A percentile compares a stretch with the other conserved stretches of the same genome.
Conservation (phyloP, 2,888 invertebrate genomes). For the Flexamia atlantica region DNA sequence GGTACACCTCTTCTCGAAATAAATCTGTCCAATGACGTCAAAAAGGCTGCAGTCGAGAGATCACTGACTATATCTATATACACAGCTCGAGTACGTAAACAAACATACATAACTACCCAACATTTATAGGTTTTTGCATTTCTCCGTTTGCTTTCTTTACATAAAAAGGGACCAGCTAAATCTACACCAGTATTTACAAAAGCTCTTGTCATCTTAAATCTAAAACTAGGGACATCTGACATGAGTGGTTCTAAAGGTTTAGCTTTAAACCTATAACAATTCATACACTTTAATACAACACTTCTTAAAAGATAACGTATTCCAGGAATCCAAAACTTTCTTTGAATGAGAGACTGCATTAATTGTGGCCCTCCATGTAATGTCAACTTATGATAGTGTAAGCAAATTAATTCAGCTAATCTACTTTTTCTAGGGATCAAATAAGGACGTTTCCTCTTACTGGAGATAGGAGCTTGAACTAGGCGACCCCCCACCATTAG, state of each 20-base stretch:
- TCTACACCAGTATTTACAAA: constrained; percentile 26
- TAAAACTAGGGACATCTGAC: constrained; percentile 12
- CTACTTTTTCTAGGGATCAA: constrained; percentile 7
- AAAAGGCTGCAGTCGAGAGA: not conserved
- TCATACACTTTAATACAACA: constrained; percentile 12
- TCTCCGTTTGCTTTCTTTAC: constrained; percentile 22
- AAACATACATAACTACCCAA: constrained; percentile 2
- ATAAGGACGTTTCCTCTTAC: not conserved
- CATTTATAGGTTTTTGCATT: constrained; percentile 22
- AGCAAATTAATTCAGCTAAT: constrained; percentile 19
- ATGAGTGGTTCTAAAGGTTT: constrained; percentile 25
- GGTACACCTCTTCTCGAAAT: constrained; percentile 7
- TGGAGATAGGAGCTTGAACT: not conserved
- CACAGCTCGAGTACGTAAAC: constrained; percentile 18
- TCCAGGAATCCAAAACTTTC: constrained; percentile 22
- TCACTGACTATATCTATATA: constrained; percentile 25
- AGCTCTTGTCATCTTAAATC: not conserved
- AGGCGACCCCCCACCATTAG: constrained; percentile 15
- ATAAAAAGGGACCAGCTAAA: constrained; percentile 32
- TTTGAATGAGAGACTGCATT: constrained; percentile 3
- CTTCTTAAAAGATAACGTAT: constrained; percentile 1
- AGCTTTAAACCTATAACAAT: constrained; percentile 25
- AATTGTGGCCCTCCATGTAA: constrained; percentile 15
- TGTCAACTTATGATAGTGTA: constrained; percentile 16
- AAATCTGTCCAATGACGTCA: constrained; percentile 17